Percentiles rank a stretch among this genome's conserved stretches.
Evolutionary conservation across 2,113 vertebrate species (phyloP).

Genomic region (Macrotis lagotis): DNA sequence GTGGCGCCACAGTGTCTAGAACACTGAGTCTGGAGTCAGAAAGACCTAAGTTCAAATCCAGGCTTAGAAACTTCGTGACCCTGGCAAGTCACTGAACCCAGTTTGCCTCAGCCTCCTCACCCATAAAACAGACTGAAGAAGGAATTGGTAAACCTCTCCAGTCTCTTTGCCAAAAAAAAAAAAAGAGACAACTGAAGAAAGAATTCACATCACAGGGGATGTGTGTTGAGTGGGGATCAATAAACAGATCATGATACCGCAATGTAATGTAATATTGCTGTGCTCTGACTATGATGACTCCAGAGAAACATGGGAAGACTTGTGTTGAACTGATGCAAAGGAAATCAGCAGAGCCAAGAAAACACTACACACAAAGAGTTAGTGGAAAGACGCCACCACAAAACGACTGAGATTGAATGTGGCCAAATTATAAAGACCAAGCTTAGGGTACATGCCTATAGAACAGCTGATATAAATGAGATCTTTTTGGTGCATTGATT

Average conservation of each 20-base stretch:
- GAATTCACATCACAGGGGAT: not conserved
- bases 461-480: not conserved
- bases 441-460: not conserved
- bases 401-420: not conserved
- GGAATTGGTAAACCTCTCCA: too few species aligned
- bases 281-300: not conserved
- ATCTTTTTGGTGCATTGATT: not conserved
- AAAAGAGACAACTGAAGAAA: not conserved
- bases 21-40: too few species aligned
- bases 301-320: not conserved
- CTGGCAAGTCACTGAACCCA: too few species aligned
- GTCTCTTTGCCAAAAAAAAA: too few species aligned
- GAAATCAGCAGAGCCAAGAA: not conserved
- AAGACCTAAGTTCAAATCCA: too few species aligned
- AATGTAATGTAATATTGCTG: not conserved
- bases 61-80: too few species aligned
- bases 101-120: too few species aligned
- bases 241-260: not conserved
- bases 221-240: not conserved
- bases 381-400: not conserved
- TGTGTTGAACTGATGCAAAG: not conserved
- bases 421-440: not conserved
- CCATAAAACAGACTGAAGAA: too few species aligned
- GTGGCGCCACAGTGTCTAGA: too few species aligned
- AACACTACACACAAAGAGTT: not conserved